These are phyloP conservation scores for Pyrochroa serraticornis DNA, from an alignment of 2,888 invertebrate species.

Conservation along the genomic window DNA sequence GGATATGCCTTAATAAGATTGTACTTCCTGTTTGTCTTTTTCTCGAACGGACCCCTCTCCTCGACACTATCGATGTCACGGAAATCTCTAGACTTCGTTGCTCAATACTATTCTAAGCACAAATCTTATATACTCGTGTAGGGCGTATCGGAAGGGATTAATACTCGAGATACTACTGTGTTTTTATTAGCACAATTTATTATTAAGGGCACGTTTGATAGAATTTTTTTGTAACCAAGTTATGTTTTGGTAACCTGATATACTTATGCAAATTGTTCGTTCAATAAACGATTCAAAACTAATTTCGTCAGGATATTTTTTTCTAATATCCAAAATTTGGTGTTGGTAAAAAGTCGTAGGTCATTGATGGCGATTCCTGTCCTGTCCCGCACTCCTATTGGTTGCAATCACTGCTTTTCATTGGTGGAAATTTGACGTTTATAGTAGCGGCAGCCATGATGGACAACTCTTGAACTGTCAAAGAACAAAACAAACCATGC, in stretches of 20 bases:
- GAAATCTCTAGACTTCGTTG: slow-evolving; percentile 11
- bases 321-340: not conserved
- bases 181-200: slow-evolving; percentile 20
- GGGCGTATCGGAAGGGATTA: not conserved
- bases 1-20: slow-evolving; percentile 21
- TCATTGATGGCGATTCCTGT: too few relatives aligned
- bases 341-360: too few relatives aligned
- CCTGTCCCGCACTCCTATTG: too few relatives aligned
- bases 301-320: not conserved
- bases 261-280: slow-evolving; percentile 5
- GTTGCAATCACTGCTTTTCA: too few relatives aligned
- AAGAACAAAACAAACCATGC: slow-evolving; percentile 41
- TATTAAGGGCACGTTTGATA: slow-evolving; percentile 25
- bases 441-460: not conserved
- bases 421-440: too few relatives aligned
- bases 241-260: slow-evolving; percentile 18
- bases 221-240: slow-evolving; percentile 23
- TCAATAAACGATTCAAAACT: slow-evolving; percentile 17
- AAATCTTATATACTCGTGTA: not conserved
- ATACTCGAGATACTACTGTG: slow-evolving; percentile 10
- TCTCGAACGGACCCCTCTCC: not conserved
- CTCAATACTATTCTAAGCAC: slow-evolving; percentile 22
- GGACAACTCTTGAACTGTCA: slow-evolving; percentile 21
- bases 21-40: slow-evolving; percentile 15
- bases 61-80: slow-evolving; percentile 11